Conservation (phyloP, 2,888 invertebrate species). For the Trypoxylon attenuatum region DNA sequence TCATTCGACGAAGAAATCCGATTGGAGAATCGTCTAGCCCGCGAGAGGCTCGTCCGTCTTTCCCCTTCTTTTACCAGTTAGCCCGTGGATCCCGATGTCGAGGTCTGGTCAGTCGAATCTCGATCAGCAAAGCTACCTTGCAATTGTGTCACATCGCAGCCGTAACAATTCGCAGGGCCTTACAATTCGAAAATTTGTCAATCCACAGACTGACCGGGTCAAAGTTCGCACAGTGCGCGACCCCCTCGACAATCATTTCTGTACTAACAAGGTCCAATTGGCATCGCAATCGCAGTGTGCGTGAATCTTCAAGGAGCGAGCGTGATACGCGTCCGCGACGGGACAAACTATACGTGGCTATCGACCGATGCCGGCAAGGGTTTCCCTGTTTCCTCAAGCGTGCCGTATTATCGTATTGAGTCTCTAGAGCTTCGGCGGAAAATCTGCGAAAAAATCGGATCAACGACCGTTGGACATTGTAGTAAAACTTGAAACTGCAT, state of each 20-base stretch:
- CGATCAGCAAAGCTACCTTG: constrained; percentile 14
- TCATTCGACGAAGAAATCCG: constrained; percentile 33
- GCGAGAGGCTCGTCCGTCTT: constrained; percentile 39
- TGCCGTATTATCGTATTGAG: no score
- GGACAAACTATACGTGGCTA: no score
- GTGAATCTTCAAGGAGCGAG: not conserved
- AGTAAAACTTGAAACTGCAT: not conserved
- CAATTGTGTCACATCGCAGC: not conserved
- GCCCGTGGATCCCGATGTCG: constrained; percentile 22
- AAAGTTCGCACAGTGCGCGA: no score
- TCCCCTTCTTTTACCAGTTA: constrained; percentile 31
- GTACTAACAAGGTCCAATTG: no score
- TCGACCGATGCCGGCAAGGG: no score
- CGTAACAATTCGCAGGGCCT: no score
- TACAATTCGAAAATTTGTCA: no score
- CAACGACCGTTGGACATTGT: not conserved
- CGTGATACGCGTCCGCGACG: not conserved
- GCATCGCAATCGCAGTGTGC: no score
- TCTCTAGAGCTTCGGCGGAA: not conserved
- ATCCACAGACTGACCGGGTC: no score
- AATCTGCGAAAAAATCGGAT: not conserved
- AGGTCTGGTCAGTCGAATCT: constrained; percentile 24
- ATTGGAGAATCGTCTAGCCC: constrained; percentile 36
- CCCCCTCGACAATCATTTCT: no score
- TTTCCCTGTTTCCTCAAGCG: no score